Base-by-base conservation (phyloP, 2,113 vertebrate species). In the Nerophis lumbriciformis region DNA sequence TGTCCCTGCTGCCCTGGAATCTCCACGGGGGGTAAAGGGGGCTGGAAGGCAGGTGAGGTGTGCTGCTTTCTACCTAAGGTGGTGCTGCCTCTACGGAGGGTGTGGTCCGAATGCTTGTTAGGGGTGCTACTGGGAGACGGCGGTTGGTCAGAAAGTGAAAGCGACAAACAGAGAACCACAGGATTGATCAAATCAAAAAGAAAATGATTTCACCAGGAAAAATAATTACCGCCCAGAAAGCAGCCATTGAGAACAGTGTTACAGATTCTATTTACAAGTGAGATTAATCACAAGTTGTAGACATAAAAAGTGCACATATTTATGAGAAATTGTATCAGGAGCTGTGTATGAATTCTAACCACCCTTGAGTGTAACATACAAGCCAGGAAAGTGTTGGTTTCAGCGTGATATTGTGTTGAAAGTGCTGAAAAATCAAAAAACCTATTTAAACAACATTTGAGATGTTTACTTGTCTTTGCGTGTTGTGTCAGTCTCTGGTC, bases 11-110 rank as follows among this genome's bases (percentile, higher is more conserved):
- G 70, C 78, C 82, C 84, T 12, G 71, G 79, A 83, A 89, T 88
- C 92, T 98, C 97, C 54, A 91, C 83, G 50, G 97, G 97, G 67
- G 95, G 95, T 76, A 97, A 92, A n/a, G 95, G 97, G 5, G 97
- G 97, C 88, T 98, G 96, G 93, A 94, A 97, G 88, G 94, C 92
- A 1, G 96, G 97, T 71, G 94, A 93, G 55, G 91, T 88, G 88
- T 97, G 96, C 92, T 96, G 95, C 91, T 99, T 99, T 93, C 95
- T 96, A 92, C 82, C 93, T 91, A 98, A 86, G 79, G 94, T 97
- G 79, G 81, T 85, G 91, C 93, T 93, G 90, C 93, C 89, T 89
- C 95, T 91, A 92, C 95, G 94, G 8, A 90, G 88, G 68, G 88
- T 91, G 89, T 94, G 90, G 79, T 99, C 97, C 92, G 87, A 80